phyloP scores from a whole-genome alignment of 2,113 vertebrate species.

The Glareola pratincola region DNA sequence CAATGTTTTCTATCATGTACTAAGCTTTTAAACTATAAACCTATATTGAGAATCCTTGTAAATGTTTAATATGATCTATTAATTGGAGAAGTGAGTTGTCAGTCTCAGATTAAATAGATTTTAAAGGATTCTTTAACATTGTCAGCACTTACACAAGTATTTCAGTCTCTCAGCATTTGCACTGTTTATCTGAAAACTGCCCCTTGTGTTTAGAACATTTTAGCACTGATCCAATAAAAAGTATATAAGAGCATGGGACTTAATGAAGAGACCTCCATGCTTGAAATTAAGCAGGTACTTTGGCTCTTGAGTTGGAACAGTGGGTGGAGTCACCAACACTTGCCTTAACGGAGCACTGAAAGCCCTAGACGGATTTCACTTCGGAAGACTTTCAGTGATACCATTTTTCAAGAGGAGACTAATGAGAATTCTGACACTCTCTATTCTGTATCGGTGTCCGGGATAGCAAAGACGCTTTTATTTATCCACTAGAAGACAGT shows the following conservation, averaged over 20 bases:
- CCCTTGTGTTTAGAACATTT: background rate
- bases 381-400: background rate
- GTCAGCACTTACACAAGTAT: too few relatives aligned
- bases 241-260: background rate
- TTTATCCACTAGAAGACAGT: conserved; percentile 23
- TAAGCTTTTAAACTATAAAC: background rate
- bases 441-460: background rate
- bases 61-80: background rate
- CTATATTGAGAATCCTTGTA: background rate
- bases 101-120: background rate
- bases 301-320: background rate
- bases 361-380: background rate
- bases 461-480: conserved; percentile 3
- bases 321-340: background rate
- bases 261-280: background rate
- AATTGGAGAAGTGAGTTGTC: background rate
- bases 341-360: background rate
- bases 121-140: background rate
- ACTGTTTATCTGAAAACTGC: background rate
- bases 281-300: background rate
- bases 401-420: background rate
- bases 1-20: rapidly evolving
- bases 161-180: background rate
- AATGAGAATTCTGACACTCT: conserved; percentile 6
- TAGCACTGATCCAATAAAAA: background rate